Evolutionary conservation across 2,888 invertebrate species (phyloP).

Genomic region (Acrobasis consociella): DNA sequence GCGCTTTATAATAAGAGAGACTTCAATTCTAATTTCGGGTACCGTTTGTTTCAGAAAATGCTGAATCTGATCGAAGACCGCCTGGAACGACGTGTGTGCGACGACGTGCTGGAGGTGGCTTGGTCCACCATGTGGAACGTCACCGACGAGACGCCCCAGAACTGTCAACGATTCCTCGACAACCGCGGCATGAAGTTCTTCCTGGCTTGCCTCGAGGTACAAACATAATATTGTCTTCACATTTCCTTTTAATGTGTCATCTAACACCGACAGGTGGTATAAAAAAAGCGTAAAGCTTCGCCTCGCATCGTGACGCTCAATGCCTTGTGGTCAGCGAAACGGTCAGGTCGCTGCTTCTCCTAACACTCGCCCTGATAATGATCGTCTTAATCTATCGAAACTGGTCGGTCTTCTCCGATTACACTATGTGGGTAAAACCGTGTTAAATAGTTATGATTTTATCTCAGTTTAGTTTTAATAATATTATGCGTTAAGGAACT

Average conservation of each 20-base stretch:
- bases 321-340: too few relatives aligned
- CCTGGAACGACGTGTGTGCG: conserved; percentile 89
- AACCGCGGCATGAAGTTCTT: conserved; percentile 95
- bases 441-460: too few relatives aligned
- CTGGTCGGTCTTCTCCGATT: too few relatives aligned
- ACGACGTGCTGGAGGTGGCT: conserved; percentile 98
- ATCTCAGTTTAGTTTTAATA: too few relatives aligned
- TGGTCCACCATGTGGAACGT: conserved; percentile 99
- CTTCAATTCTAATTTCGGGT: background rate
- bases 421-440: too few relatives aligned
- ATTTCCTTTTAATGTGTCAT: background rate
- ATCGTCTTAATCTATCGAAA: too few relatives aligned
- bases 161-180: conserved; percentile 95
- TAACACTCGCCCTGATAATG: too few relatives aligned
- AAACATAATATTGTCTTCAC: background rate
- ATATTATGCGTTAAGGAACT: too few relatives aligned
- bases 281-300: too few relatives aligned
- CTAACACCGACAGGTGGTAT: too few relatives aligned
- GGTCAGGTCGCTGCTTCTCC: too few relatives aligned
- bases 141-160: conserved; percentile 97
- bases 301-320: too few relatives aligned
- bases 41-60: conserved; percentile 84
- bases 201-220: conserved; percentile 91
- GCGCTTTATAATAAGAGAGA: background rate
- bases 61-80: conserved; percentile 92